Evolutionary conservation across 2,797 vertebrate genomes (phyloP).

Genomic region (Gadopsis bispinosus): DNA sequence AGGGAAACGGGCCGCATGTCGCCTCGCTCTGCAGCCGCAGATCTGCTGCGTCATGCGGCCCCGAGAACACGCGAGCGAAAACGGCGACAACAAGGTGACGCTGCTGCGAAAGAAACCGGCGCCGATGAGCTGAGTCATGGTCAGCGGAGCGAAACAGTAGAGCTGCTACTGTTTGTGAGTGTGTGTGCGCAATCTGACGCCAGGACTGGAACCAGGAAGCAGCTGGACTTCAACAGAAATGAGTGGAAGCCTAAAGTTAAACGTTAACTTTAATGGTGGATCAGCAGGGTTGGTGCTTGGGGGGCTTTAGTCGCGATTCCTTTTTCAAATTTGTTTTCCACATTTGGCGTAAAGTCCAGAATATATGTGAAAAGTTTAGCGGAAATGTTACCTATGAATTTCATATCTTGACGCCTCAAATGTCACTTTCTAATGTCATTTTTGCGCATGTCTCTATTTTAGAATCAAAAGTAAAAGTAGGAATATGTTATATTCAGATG

Average conservation of each 20-base stretch:
- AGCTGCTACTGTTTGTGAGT: neutral
- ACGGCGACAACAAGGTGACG: neutral
- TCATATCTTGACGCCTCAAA: neutral
- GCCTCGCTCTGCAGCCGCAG: neutral
- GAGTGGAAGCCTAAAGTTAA: neutral
- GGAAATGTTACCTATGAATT: neutral
- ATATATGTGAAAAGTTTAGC: neutral
- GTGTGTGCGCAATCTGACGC: neutral
- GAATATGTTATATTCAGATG: neutral
- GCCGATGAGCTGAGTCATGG: conserved; percentile 23
- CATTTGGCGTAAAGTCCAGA: neutral
- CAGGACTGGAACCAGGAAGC: conserved; percentile 24
- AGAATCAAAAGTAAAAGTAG: neutral
- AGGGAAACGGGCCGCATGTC: neutral
- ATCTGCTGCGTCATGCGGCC: conserved; percentile 25
- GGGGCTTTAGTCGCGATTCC: neutral
- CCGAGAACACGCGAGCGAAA: neutral
- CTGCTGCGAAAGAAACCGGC: neutral
- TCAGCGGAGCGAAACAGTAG: neutral
- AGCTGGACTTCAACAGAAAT: neutral
- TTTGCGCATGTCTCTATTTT: neutral
- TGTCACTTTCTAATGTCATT: neutral
- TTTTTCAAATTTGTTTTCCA: neutral
- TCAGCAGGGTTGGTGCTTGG: neutral
- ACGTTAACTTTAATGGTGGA: conserved; percentile 21